phyloP scores from a whole-genome alignment of 1,140 invertebrate genomes.

The Anoplophora glabripennis region DNA sequence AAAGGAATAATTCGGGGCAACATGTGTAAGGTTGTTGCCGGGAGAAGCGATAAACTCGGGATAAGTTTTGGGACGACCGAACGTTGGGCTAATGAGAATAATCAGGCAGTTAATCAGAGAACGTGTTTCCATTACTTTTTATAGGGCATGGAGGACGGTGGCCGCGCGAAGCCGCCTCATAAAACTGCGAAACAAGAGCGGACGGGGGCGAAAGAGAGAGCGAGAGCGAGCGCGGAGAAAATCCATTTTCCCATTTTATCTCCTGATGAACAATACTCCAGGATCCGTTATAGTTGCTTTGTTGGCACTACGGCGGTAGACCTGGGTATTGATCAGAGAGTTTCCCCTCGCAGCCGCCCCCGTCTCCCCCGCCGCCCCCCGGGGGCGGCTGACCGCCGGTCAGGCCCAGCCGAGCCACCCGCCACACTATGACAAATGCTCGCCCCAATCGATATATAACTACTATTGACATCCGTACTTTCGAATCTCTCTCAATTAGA shows the following conservation, averaged over 20 bases:
- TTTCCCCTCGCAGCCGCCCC: slow-evolving; percentile 33
- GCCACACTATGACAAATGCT: slow-evolving; percentile 49
- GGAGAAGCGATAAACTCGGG: neutral
- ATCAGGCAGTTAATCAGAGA: slow-evolving; percentile 26
- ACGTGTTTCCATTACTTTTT: slow-evolving; percentile 24
- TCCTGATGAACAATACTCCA: slow-evolving; percentile 51
- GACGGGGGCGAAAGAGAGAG: neutral
- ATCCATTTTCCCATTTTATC: slow-evolving; percentile 51
- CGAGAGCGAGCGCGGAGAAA: slow-evolving; percentile 34
- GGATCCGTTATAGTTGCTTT: slow-evolving; percentile 52
- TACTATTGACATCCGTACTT: slow-evolving; percentile 44
- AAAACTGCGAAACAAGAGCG: slow-evolving; percentile 25
- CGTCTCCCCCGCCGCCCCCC: slow-evolving; percentile 22
- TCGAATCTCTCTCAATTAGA: slow-evolving; percentile 29
- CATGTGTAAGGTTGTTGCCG: no score
- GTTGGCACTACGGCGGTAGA: slow-evolving; percentile 51
- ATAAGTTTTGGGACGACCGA: neutral
- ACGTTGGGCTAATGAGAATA: slow-evolving; percentile 22
- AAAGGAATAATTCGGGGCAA: no score
- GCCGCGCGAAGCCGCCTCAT: slow-evolving; percentile 18
- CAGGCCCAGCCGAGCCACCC: slow-evolving; percentile 36
- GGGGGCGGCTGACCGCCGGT: slow-evolving; percentile 33
- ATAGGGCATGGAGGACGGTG: slow-evolving; percentile 17
- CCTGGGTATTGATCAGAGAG: slow-evolving; percentile 50
- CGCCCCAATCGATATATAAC: slow-evolving; percentile 46